These are phyloP conservation scores for Gambusia holbrooki DNA, from an alignment of 2,113 vertebrate species.

Conservation along the genomic window DNA sequence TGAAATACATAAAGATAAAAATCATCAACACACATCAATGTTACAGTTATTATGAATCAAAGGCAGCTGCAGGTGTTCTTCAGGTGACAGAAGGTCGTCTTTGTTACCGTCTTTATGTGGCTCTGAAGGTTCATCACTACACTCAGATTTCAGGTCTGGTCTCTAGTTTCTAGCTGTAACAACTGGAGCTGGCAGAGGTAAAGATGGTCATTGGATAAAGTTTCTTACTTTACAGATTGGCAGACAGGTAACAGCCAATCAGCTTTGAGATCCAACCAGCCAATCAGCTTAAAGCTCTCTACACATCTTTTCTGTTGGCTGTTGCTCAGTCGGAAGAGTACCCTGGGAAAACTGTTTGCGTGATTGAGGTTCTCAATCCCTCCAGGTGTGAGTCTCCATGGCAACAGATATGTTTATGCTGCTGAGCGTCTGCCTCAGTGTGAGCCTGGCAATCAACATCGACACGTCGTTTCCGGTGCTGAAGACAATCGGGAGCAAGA, in stretches of 20 bases:
- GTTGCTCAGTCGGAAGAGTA: neutral
- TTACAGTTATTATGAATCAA: no score
- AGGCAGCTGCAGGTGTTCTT: no score
- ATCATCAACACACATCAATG: no score
- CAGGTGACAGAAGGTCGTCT: no score
- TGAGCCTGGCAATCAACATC: constrained; percentile 43
- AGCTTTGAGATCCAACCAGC: neutral
- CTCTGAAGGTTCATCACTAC: no score
- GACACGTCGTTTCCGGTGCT: constrained; percentile 64
- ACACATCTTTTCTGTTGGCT: neutral
- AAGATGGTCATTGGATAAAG: neutral
- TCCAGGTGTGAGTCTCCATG: constrained; percentile 45
- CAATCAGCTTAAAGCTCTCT: neutral
- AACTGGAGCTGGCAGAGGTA: neutral
- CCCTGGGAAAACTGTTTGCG: neutral
- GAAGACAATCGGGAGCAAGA: constrained; percentile 41
- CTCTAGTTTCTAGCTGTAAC: no score
- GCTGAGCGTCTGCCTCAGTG: constrained; percentile 9
- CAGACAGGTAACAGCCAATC: neutral
- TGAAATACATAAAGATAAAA: no score
- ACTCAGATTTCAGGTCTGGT: no score
- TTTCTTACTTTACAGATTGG: neutral
- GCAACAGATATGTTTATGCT: constrained; percentile 19
- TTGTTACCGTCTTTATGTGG: no score
- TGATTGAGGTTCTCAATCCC: neutral